Evolutionary conservation across 2,797 vertebrate genomes (phyloP), one percentile per base, ranked within the genome.

Genomic region (Pangasius krempfi): DNA sequence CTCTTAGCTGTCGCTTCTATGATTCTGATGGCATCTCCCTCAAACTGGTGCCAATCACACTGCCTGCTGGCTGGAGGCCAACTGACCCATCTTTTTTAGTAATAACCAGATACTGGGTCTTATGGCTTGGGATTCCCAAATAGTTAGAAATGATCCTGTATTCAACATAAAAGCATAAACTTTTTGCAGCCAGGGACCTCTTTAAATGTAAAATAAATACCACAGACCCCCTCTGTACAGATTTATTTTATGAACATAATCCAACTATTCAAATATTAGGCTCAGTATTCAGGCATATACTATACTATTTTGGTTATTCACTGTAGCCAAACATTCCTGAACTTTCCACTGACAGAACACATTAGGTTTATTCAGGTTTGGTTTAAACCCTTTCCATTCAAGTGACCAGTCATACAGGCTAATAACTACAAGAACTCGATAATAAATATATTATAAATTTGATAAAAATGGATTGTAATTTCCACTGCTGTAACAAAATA

Each of bases 361-460:
- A 3, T 14, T 40, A 56, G 5, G 1, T 81, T 81, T 40, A 33
- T 50, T 52, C 7, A 25, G 5, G 25, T 68, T 66, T 68, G 40
- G 8, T 52, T 80, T 58, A 58, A 79, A 56, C 47, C 44, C 6
- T 50, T n/a, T 50, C 8, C 37, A 75, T 25, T 40, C 8, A 60
- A 60, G 8, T 37, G 16, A 33, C 54, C 5, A 82, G 40, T 75
- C 2, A 56, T 64, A 62, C 56, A 47, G 13, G 13, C 40, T 83
- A 47, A 7, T 47, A 30, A 58, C 25, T 16, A 83, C 54, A 30
- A 68, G n/a, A 52, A 33, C 44, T 85, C 44, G 70, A 52, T 68
- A 68, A 68, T 85, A 85, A 85, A 85, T 70, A 37, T 85, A 70
- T 70, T 25, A 84, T 54, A 62, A 83, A 37, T 83, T 40, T 40